Base-by-base conservation (phyloP, 23 tunicate species). In the Ciona savignyi region DNA sequence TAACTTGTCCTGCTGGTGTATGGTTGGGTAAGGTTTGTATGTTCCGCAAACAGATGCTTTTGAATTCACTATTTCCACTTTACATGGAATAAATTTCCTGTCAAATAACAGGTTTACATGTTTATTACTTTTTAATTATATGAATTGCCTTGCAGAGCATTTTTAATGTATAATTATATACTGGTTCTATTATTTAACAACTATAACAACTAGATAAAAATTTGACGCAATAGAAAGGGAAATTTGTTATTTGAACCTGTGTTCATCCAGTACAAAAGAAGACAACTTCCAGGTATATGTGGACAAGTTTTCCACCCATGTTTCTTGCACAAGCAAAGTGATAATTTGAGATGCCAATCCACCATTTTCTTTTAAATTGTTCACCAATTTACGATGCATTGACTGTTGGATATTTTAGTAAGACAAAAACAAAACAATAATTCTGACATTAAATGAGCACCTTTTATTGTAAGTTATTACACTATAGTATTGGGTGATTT, bases 41-140 rank as follows among this genome's bases (percentile, higher is more conserved):
- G 60, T 63, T 6, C 89, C 89, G 63, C 89, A 84, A 35, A 68
- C 51, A 25, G 71, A 62, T 24, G 78, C 82, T 78, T 84, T 84
- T 35, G 77, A 51, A 71, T 84, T 84, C 35, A 77, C 89, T 62
- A 84, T 84, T 77, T 84, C 82, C 4, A 84, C 70, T 30, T 63
- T 67, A 34, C 76, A 71, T 0, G 89, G 82, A 11, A 35, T 32
- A 77, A 84, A 84, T 70, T 78, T 56, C 33, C 82, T 74, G 74
- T 26, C 65, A 48, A 22, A n/a, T n/a, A n/a, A n/a, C n/a, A n/a
- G n/a, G n/a, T n/a, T n/a, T n/a, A n/a, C n/a, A n/a, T n/a, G n/a
- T n/a, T n/a, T n/a, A n/a, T n/a, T n/a, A n/a, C n/a, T n/a, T n/a
- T n/a, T n/a, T n/a, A n/a, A n/a, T n/a, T n/a, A n/a, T n/a, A n/a